Evolutionary conservation across 2,888 invertebrate species (phyloP).

Genomic region (Phyto melanocephala): DNA sequence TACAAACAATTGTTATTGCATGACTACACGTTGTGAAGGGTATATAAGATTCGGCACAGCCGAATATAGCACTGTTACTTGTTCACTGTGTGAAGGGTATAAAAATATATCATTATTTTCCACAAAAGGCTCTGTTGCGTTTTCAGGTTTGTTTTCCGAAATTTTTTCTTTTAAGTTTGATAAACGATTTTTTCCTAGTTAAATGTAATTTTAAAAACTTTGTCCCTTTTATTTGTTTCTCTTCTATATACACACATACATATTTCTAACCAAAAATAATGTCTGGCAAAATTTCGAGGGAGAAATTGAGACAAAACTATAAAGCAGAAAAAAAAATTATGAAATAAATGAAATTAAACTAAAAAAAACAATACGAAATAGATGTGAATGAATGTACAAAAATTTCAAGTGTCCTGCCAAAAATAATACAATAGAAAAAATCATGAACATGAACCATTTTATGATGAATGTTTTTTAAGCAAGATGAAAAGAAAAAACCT

Average conservation of each 20-base stretch:
- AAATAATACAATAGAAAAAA: slow-evolving; percentile 17
- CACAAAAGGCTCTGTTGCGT: not conserved
- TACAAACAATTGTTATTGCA: no score
- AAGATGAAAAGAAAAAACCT: slow-evolving; percentile 17
- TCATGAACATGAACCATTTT: slow-evolving; percentile 33
- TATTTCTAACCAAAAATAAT: not conserved
- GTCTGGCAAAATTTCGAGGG: slow-evolving; percentile 1
- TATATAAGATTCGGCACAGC: no score
- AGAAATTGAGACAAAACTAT: not conserved
- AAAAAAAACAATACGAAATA: slow-evolving; percentile 16
- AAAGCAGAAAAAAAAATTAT: slow-evolving; percentile 1
- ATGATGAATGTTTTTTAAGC: slow-evolving; percentile 59
- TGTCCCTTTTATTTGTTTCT: slow-evolving; percentile 33
- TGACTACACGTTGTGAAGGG: no score
- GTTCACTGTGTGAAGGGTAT: no score
- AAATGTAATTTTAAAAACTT: slow-evolving; percentile 35
- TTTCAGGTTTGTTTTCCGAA: not conserved
- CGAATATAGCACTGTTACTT: no score
- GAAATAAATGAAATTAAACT: slow-evolving; percentile 13
- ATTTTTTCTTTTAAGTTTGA: not conserved
- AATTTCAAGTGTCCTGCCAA: slow-evolving; percentile 39
- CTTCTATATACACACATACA: no score
- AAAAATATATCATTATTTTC: no score
- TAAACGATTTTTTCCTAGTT: not conserved
- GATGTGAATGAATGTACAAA: not conserved